These are phyloP conservation scores for Ctenomys sociabilis DNA, from an alignment of 2,113 vertebrate species.

Conservation along the genomic window DNA sequence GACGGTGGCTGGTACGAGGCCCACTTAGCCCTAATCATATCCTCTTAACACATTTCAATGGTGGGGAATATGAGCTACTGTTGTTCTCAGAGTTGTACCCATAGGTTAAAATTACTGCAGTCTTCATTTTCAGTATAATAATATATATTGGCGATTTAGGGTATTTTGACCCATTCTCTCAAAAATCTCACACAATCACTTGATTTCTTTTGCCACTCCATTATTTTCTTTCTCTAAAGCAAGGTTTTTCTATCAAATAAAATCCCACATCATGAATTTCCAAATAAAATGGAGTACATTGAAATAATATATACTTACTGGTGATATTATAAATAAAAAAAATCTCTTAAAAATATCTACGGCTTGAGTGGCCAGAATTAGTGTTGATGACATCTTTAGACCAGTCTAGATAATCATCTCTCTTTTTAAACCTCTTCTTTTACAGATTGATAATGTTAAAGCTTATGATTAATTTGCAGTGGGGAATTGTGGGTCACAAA, in stretches of 20 bases:
- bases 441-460: neutral
- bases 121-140: neutral
- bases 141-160: neutral
- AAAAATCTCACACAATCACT: neutral
- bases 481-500: neutral
- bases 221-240: neutral
- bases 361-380: neutral
- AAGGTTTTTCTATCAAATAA: neutral
- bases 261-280: neutral
- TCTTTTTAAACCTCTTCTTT: neutral
- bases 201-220: neutral
- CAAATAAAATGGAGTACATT: neutral
- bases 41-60: neutral
- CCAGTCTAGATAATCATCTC: neutral
- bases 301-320: neutral
- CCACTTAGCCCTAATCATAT: fast-evolving
- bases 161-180: neutral
- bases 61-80: neutral
- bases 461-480: neutral
- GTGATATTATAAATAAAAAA: neutral
- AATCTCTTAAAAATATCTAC: constrained; percentile 12
- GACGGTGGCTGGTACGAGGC: neutral
- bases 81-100: neutral
- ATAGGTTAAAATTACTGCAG: neutral
- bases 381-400: neutral